A percentile compares a stretch with the other conserved stretches of the same genome.
Evolutionary conservation across 2,888 invertebrate genomes (phyloP).

Genomic region (Alsophila aescularia): DNA sequence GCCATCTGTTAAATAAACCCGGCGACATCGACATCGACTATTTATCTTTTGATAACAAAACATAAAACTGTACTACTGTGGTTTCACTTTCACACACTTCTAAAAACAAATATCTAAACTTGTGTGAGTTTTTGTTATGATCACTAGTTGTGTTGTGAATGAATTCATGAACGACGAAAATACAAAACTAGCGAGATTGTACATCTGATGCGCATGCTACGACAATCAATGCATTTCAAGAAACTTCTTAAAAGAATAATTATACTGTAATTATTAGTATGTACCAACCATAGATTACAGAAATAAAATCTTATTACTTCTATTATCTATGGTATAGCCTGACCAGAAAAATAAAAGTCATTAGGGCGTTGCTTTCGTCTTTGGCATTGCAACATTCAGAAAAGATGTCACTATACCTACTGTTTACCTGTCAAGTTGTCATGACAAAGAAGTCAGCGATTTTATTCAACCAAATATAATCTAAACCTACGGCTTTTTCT

Average conservation of each 20-base stretch:
- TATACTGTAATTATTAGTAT: slow-evolving; percentile 27
- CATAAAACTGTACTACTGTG: slow-evolving; percentile 5
- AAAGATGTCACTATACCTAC: no score
- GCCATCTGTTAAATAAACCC: no score
- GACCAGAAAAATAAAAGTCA: no score
- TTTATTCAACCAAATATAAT: no score
- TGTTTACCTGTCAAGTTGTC: no score
- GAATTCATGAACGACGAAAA: slow-evolving; percentile 27
- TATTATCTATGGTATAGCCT: no score
- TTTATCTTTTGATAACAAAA: background rate
- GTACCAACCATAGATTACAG: slow-evolving; percentile 29
- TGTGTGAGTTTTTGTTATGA: slow-evolving; percentile 28
- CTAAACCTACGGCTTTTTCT: no score
- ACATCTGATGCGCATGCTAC: slow-evolving; percentile 59
- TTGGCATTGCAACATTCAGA: no score
- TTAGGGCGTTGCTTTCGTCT: no score
- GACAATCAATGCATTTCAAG: slow-evolving; percentile 55
- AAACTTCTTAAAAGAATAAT: slow-evolving; percentile 39
- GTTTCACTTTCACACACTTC: slow-evolving; percentile 15
- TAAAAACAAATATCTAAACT: slow-evolving; percentile 18
- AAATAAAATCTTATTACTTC: no score
- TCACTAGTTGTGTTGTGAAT: slow-evolving; percentile 28
- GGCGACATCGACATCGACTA: no score
- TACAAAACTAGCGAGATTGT: slow-evolving; percentile 41
- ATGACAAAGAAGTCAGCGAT: no score